Percentiles rank a stretch among this genome's conserved stretches.
Evolutionary conservation across 2,113 vertebrate species (phyloP).

Genomic region (Lagopus muta): DNA sequence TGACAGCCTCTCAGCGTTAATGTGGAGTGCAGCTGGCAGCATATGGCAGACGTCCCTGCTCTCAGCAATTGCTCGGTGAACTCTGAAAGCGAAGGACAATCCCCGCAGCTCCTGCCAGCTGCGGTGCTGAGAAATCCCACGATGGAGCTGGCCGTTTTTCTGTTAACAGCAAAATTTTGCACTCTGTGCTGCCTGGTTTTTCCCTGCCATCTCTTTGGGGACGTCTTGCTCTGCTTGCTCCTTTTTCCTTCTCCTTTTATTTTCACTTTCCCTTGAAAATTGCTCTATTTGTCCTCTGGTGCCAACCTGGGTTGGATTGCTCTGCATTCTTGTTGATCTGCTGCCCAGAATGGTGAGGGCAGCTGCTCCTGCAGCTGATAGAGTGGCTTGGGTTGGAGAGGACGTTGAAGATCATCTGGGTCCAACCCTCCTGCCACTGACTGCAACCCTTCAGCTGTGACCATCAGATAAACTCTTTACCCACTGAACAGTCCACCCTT

Average conservation of each 20-base stretch:
- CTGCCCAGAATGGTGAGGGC: not conserved
- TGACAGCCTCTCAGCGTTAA: not conserved
- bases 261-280: not conserved
- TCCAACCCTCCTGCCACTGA: not conserved
- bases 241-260: not conserved
- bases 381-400: not conserved
- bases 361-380: not conserved
- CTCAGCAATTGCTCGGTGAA: slow-evolving; percentile 73
- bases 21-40: slow-evolving; percentile 63
- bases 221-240: slow-evolving; percentile 10
- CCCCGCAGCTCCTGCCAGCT: slow-evolving; percentile 69
- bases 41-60: slow-evolving; percentile 68
- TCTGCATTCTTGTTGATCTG: not conserved
- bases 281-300: not conserved
- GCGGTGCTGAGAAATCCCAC: slow-evolving; percentile 14
- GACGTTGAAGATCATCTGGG: not conserved
- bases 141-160: not conserved
- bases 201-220: slow-evolving; percentile 12
- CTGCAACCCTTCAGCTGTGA: not conserved
- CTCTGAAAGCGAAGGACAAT: slow-evolving; percentile 55
- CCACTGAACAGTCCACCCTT: not conserved
- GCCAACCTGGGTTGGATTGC: not conserved
- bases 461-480: not conserved
- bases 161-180: not conserved
- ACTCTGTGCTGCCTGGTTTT: not conserved